phyloP scores from a whole-genome alignment of 2,797 vertebrate species.

The Sorex maritimensis region DNA sequence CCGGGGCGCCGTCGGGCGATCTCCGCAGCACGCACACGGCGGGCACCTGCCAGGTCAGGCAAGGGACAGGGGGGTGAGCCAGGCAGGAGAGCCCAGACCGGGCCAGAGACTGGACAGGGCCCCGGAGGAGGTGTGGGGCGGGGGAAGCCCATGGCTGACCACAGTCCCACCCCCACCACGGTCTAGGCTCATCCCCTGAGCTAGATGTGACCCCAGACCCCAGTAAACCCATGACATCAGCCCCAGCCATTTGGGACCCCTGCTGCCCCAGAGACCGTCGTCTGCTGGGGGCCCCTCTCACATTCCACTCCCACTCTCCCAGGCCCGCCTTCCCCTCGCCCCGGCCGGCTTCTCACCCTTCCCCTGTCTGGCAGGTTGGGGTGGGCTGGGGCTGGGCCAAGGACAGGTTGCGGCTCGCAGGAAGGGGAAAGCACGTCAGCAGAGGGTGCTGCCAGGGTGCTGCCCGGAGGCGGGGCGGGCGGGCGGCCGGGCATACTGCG shows the following conservation, averaged over 20 bases:
- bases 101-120: no score
- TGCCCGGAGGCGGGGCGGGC: neutral
- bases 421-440: slow-evolving; percentile 19
- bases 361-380: slow-evolving; percentile 67
- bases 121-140: no score
- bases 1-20: slow-evolving; percentile 89
- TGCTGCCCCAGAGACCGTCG: no score
- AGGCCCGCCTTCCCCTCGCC: neutral
- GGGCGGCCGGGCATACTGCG: slow-evolving; percentile 22
- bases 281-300: neutral
- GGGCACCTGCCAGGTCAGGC: slow-evolving; percentile 88
- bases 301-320: neutral
- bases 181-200: no score
- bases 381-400: slow-evolving; percentile 49
- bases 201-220: no score
- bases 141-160: no score
- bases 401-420: slow-evolving; percentile 73
- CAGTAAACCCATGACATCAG: no score
- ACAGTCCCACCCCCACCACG: no score
- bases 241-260: neutral
- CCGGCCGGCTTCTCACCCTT: slow-evolving; percentile 16
- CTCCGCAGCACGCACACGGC: slow-evolving; percentile 89
- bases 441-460: slow-evolving; percentile 62
- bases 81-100: neutral
- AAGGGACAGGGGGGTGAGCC: neutral